Evolutionary conservation across 2,888 invertebrate species (phyloP).

Genomic region (Meandrusa payeni): DNA sequence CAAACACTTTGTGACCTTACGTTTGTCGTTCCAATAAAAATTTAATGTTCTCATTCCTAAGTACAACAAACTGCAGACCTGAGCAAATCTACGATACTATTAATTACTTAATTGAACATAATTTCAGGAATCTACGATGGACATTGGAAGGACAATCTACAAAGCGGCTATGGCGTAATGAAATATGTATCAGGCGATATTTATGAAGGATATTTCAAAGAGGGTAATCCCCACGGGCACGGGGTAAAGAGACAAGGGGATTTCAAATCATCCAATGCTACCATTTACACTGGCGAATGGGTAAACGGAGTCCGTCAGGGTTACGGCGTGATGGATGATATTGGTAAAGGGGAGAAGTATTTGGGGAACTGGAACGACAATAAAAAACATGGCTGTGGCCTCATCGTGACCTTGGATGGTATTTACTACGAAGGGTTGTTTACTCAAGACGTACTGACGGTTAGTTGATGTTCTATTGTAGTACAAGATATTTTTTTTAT

Average conservation of each 20-base stretch:
- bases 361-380: conserved; percentile 94
- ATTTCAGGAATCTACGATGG: conserved; percentile 88
- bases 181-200: conserved; percentile 88
- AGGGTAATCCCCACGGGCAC: conserved; percentile 91
- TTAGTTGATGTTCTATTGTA: conserved; percentile 50
- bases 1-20: too few species aligned
- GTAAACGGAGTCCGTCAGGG: conserved; percentile 88
- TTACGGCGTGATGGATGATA: conserved; percentile 94
- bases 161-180: conserved; percentile 89
- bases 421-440: conserved; percentile 95
- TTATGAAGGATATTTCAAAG: conserved; percentile 93
- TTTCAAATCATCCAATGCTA: conserved; percentile 86
- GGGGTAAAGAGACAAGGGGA: conserved; percentile 91
- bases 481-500: conserved; percentile 4
- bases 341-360: conserved; percentile 92
- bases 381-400: conserved; percentile 90
- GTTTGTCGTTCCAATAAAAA: too few species aligned
- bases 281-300: conserved; percentile 95
- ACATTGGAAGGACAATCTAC: conserved; percentile 89
- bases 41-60: too few species aligned
- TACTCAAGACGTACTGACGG: conserved; percentile 88
- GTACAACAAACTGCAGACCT: too few species aligned
- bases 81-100: too few species aligned
- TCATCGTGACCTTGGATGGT: conserved; percentile 93
- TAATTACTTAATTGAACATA: too few species aligned